Evolutionary conservation across 2,888 invertebrate genomes (phyloP).

Genomic region (Syrista parreyssii): DNA sequence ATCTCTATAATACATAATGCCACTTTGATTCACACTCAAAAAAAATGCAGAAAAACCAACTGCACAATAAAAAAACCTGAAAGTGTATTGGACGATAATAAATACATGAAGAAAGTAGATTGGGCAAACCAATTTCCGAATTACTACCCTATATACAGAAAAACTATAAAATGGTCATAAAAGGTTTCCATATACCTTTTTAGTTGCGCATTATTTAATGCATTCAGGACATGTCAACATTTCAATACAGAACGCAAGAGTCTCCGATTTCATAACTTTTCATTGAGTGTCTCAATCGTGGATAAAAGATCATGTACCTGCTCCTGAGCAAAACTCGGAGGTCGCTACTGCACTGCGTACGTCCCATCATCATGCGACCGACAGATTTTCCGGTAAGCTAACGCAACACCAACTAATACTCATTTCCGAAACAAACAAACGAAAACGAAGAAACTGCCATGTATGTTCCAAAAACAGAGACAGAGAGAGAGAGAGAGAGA

Average conservation of each 20-base stretch:
- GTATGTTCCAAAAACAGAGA: too few relatives aligned
- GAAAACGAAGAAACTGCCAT: too few relatives aligned
- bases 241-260: neutral
- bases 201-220: conserved; percentile 25
- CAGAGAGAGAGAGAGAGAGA: too few relatives aligned
- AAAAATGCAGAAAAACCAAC: conserved; percentile 18
- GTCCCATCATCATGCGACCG: too few relatives aligned
- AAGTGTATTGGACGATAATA: conserved; percentile 32
- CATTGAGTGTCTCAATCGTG: too few relatives aligned
- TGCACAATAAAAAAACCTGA: conserved; percentile 27
- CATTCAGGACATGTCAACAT: conserved; percentile 19
- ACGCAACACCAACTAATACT: too few relatives aligned
- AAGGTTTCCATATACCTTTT: conserved; percentile 19
- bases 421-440: too few relatives aligned
- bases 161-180: conserved; percentile 25
- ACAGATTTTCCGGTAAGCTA: too few relatives aligned
- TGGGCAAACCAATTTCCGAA: conserved; percentile 33
- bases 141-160: conserved; percentile 26
- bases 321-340: too few relatives aligned
- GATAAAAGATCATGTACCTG: too few relatives aligned
- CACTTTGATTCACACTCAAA: conserved; percentile 15
- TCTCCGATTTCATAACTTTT: conserved; percentile 7
- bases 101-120: conserved; percentile 34
- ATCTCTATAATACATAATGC: conserved; percentile 23
- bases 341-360: too few relatives aligned